These are phyloP conservation scores for Liparis tanakae DNA, from an alignment of 2,797 vertebrate species.

Conservation along the genomic window DNA sequence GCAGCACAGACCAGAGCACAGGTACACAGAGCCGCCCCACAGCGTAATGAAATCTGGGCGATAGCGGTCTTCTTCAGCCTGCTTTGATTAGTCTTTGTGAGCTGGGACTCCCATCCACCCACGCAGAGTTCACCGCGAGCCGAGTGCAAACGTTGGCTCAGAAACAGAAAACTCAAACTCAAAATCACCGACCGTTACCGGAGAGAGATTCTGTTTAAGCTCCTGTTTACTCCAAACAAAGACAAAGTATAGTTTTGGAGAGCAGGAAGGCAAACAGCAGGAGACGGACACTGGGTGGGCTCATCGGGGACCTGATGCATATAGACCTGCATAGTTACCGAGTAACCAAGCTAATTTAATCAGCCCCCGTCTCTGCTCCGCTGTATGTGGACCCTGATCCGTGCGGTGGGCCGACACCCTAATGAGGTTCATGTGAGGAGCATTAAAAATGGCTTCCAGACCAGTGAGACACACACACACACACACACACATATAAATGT, in stretches of 20 bases:
- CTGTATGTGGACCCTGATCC: constrained; percentile 44
- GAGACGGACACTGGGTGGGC: constrained; percentile 58
- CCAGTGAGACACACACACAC: constrained; percentile 15
- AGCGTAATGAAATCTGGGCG: constrained; percentile 12
- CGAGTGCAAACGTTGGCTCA: constrained; percentile 54
- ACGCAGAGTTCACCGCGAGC: constrained; percentile 46
- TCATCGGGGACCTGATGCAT: constrained; percentile 17
- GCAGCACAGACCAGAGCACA: not conserved
- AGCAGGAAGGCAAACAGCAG: constrained; percentile 28
- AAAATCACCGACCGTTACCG: constrained; percentile 47
- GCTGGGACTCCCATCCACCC: constrained; percentile 45
- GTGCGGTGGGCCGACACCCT: constrained; percentile 54
- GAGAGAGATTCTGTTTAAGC: constrained; percentile 49
- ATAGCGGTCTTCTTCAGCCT: constrained; percentile 25
- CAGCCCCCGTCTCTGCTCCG: constrained; percentile 25
- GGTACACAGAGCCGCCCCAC: not conserved
- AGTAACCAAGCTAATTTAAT: constrained; percentile 36
- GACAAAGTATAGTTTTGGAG: constrained; percentile 56
- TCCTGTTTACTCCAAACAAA: constrained; percentile 69
- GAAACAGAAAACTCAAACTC: constrained; percentile 31
- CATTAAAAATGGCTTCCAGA: constrained; percentile 69
- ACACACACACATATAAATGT: not conserved
- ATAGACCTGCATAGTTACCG: constrained; percentile 35
- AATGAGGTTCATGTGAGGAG: constrained; percentile 81
- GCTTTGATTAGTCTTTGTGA: constrained; percentile 42